Conservation (phyloP, 2,113 vertebrate species). For the Argyrosomus japonicus region DNA sequence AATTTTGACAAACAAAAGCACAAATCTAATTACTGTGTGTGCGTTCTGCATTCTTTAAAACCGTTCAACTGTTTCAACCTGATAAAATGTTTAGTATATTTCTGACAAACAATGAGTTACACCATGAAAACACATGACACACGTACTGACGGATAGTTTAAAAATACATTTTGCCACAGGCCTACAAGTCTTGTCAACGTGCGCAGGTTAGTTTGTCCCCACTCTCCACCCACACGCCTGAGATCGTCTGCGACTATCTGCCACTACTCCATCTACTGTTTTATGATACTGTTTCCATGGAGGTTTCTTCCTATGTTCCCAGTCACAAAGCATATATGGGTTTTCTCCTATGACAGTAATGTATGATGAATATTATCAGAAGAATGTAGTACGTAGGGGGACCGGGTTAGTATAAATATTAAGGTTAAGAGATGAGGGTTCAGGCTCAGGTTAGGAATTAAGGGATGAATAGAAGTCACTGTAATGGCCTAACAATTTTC, state of each 20-base stretch:
- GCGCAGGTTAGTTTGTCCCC: not conserved
- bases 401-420: not conserved
- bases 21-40: no score
- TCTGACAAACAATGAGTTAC: no score
- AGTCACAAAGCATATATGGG: not conserved
- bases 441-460: conserved; percentile 44
- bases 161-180: no score
- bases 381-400: conserved; percentile 14
- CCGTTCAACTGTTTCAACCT: no score
- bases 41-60: no score
- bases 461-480: conserved; percentile 36
- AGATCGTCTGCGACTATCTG: conserved; percentile 17
- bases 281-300: not conserved
- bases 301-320: conserved; percentile 18
- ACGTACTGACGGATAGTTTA: no score
- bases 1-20: no score
- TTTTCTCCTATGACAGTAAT: not conserved
- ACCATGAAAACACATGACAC: no score
- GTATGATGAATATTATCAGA: not conserved
- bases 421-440: conserved; percentile 35
- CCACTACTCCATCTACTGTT: no score
- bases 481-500: conserved; percentile 5
- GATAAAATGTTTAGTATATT: no score
- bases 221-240: not conserved
- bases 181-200: no score